Conservation (phyloP, 2,888 invertebrate species). For the Torymus texanus region DNA sequence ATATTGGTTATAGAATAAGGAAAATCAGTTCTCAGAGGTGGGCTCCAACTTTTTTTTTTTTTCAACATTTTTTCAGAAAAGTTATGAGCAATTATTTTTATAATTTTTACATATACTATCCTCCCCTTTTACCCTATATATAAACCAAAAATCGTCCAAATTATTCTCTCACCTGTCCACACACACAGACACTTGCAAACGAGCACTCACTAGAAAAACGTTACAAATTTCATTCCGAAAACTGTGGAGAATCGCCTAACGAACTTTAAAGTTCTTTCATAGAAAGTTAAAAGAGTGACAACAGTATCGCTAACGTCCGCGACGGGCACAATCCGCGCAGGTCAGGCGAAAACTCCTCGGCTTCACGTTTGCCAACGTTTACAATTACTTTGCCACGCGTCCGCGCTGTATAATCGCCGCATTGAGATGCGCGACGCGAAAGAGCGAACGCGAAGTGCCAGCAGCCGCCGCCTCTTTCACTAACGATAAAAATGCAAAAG, state of each 20-base stretch:
- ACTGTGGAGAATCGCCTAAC: constrained; percentile 26
- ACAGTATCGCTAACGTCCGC: constrained; percentile 41
- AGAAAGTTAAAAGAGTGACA: constrained; percentile 14
- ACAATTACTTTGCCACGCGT: constrained; percentile 19
- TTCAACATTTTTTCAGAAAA: too few relatives aligned
- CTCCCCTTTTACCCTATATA: too few relatives aligned
- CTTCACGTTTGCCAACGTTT: constrained; percentile 14
- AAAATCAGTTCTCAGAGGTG: too few relatives aligned
- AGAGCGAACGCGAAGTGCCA: too few relatives aligned
- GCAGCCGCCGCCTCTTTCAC: too few relatives aligned
- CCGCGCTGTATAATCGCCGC: neutral
- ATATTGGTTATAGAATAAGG: too few relatives aligned
- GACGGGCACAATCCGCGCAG: constrained; percentile 29
- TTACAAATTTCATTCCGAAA: neutral
- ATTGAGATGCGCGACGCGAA: constrained; percentile 26
- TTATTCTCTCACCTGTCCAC: neutral
- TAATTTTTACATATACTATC: too few relatives aligned
- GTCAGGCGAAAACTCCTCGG: neutral
- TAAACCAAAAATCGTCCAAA: neutral
- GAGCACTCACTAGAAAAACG: neutral
- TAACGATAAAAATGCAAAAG: constrained; percentile 20
- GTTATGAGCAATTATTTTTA: too few relatives aligned
- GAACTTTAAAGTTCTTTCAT: constrained; percentile 44
- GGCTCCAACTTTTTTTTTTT: too few relatives aligned
- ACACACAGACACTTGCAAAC: neutral